A percentile compares a stretch with the other conserved stretches of the same genome.
Conservation (phyloP, 2,888 invertebrate species). For the Ichneumoninae sp. region DNA sequence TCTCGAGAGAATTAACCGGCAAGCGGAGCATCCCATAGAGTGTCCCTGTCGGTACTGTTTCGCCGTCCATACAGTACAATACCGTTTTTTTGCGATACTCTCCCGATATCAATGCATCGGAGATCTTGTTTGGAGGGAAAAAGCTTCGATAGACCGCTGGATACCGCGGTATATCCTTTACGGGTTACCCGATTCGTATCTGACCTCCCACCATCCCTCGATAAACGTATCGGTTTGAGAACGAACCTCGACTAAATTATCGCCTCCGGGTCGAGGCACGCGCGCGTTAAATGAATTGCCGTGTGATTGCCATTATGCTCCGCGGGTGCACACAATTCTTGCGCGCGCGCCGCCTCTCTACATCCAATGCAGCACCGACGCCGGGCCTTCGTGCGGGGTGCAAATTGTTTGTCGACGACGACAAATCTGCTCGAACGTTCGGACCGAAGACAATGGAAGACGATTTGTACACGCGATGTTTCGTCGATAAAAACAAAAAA, state of each 20-base stretch:
- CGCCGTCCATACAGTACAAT: neutral
- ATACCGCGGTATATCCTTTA: neutral
- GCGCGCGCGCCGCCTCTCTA: neutral
- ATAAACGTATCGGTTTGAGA: slow-evolving; percentile 16
- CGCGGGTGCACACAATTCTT: neutral
- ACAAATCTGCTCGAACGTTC: slow-evolving; percentile 32
- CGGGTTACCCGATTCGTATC: slow-evolving; percentile 20
- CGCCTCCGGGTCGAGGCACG: slow-evolving; percentile 8
- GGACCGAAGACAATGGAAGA: slow-evolving; percentile 14
- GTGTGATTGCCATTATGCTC: slow-evolving; percentile 28
- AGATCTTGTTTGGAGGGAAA: neutral
- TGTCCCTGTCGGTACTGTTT: neutral
- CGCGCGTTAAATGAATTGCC: slow-evolving; percentile 41
- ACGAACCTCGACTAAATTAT: slow-evolving; percentile 33
- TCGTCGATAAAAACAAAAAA: neutral
- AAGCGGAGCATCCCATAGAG: slow-evolving; percentile 18
- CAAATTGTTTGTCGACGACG: slow-evolving; percentile 41
- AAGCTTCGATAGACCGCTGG: neutral
- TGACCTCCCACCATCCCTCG: slow-evolving; percentile 23
- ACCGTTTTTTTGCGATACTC: slow-evolving; percentile 2
- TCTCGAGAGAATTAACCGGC: slow-evolving; percentile 35
- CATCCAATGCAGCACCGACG: neutral
- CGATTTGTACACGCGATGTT: neutral
- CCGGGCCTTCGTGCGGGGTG: neutral
- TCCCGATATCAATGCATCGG: neutral